Base-by-base conservation (phyloP, 1,140 invertebrate species). In the Diachasma alloeum region DNA sequence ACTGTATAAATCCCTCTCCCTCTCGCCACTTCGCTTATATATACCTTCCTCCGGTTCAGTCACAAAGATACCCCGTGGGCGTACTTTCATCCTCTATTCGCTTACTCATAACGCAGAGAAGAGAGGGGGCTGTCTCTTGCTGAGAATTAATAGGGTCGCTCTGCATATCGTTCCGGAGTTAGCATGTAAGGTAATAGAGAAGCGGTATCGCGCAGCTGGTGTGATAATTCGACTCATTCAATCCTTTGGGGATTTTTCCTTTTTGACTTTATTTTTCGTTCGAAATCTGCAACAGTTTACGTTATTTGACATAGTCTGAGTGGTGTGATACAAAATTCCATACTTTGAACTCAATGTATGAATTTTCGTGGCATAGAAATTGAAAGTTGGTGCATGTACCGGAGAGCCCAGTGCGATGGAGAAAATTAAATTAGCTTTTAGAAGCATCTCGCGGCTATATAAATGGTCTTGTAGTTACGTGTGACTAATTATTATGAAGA, bases 71-170 rank as follows among this genome's bases (percentile, higher is more conserved):
- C 59, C 59, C 59, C 59, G 19, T 63, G 59, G 59, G 59, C 59
- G 59, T 63, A 63, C 59, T 63, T 63, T 63, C 59, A 63, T 63
- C 24, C 59, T 22, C 59, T 63, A 26, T 63, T 63, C 59, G 22
- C 59, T 63, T 13, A 31, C 59, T 63, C 59, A 63, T 63, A 63
- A 63, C 59, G 19, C 24, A 1, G 24, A 24, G 59, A 19, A 63
- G 59, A 63, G 59, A 63, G 59, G 8, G 59, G 24, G 19, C 13
- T 63, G 37, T 74, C 63, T 36, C 66, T 39, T 37, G 66, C 67
- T 67, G 75, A 76, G 81, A 84, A 83, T 84, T 83, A 83, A 84
- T 84, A 83, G 83, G 81, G 74, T 81, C 79, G 76, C 79, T 84
- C 83, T 84, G 83, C 83, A 84, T 84, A 84, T 84, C 81, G 78